phyloP scores from a whole-genome alignment of 2,797 vertebrate species.

The Galago senegalensis region DNA sequence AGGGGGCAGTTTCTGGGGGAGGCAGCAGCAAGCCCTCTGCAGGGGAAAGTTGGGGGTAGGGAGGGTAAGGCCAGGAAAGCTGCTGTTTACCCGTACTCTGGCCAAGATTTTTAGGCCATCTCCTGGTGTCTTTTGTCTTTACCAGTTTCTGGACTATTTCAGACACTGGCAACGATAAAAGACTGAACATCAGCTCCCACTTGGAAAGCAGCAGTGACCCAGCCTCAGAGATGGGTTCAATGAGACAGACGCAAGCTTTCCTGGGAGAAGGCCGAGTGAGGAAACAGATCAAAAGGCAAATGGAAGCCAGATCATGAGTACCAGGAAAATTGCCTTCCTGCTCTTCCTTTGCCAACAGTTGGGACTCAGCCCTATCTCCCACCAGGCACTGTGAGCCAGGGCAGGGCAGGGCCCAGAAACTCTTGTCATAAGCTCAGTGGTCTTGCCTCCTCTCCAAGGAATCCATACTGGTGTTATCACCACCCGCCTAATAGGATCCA shows the following conservation, averaged over 20 bases:
- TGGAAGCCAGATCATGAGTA: slow-evolving; percentile 40
- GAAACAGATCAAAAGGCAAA: slow-evolving; percentile 71
- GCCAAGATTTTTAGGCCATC: slow-evolving; percentile 56
- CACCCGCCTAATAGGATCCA: not conserved
- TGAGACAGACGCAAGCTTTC: not conserved
- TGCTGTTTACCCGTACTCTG: not conserved
- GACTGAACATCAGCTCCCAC: slow-evolving; percentile 34
- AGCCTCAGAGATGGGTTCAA: slow-evolving; percentile 19
- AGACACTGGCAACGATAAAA: slow-evolving; percentile 48
- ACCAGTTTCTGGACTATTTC: slow-evolving; percentile 69
- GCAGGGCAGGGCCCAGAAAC: not conserved
- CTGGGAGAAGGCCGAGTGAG: not conserved
- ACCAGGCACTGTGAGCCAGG: not conserved
- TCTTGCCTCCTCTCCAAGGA: not conserved
- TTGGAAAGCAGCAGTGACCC: slow-evolving; percentile 38
- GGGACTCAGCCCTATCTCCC: not conserved
- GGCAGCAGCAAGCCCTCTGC: not conserved
- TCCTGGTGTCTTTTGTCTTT: slow-evolving; percentile 58
- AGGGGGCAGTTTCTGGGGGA: not conserved
- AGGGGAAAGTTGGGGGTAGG: not conserved
- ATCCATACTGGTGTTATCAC: not conserved
- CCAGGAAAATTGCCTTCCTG: not conserved
- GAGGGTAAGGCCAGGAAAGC: not conserved
- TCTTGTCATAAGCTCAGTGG: not conserved
- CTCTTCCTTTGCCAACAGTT: not conserved